Conservation (phyloP, 1,140 invertebrate genomes). For the Cardiocondyla obscurior region DNA sequence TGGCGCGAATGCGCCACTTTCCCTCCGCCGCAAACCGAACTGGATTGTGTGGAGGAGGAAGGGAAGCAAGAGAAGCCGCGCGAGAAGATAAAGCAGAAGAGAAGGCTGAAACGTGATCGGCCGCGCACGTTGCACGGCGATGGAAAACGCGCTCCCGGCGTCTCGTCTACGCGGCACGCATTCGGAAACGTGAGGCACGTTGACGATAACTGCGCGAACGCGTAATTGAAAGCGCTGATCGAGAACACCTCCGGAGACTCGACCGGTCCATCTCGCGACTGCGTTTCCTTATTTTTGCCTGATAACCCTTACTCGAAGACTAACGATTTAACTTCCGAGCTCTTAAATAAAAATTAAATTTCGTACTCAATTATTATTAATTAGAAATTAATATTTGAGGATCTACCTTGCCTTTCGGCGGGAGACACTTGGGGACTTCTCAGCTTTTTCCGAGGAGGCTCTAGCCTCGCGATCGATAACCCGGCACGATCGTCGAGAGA, state of each 20-base stretch:
- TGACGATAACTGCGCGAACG: background rate
- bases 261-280: background rate
- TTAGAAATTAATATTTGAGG: no score
- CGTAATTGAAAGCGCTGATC: no score
- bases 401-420: no score
- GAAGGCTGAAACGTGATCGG: constrained; percentile 57
- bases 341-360: background rate
- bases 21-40: constrained; percentile 32
- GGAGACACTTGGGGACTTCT: no score
- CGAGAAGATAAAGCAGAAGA: background rate
- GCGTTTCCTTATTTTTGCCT: background rate
- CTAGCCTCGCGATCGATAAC: background rate
- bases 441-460: background rate
- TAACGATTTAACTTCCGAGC: background rate
- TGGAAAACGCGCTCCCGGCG: background rate
- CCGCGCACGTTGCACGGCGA: constrained; percentile 39
- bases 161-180: constrained; percentile 21
- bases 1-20: constrained; percentile 42
- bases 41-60: constrained; percentile 30
- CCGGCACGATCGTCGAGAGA: background rate
- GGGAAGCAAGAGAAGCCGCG: background rate
- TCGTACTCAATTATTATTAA: background rate
- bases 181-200: constrained; percentile 48
- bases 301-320: background rate
- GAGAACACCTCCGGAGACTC: no score